phyloP scores from a whole-genome alignment of 2,113 vertebrate species.

The Prionailurus bengalensis region DNA sequence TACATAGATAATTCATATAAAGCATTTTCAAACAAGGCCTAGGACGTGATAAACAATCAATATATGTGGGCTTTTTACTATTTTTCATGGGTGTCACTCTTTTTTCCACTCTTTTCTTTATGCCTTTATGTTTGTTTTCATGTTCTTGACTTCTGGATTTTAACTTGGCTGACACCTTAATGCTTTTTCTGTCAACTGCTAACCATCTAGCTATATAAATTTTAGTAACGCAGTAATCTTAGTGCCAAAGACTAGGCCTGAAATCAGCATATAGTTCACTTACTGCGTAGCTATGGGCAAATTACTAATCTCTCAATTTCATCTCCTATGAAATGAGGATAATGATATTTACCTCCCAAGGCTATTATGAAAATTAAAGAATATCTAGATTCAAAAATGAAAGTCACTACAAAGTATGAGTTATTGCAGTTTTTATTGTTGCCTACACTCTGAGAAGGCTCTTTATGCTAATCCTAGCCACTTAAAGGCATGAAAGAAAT shows the following conservation, averaged over 20 bases:
- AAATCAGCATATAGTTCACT: conserved; percentile 58
- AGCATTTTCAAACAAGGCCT: not conserved
- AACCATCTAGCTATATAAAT: not conserved
- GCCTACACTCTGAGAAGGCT: conserved; percentile 52
- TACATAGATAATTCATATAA: not conserved
- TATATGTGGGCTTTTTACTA: not conserved
- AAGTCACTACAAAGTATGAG: conserved; percentile 71
- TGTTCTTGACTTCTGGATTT: conserved; percentile 1
- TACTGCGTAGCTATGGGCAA: conserved; percentile 57
- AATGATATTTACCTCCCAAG: conserved; percentile 75
- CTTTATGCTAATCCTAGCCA: conserved; percentile 74
- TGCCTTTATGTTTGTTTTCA: not conserved
- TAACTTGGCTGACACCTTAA: not conserved
- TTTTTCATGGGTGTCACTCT: not conserved
- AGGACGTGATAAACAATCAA: not conserved
- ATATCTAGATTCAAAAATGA: conserved; percentile 75
- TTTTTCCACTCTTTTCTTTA: not conserved
- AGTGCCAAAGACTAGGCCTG: not conserved
- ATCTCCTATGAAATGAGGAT: conserved; percentile 71
- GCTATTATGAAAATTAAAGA: conserved; percentile 77
- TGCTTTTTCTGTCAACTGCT: not conserved
- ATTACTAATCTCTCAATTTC: conserved; percentile 74
- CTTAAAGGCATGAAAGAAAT: conserved; percentile 70
- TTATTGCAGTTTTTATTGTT: conserved; percentile 75
- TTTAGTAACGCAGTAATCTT: conserved; percentile 10